Percentiles rank a stretch among this genome's conserved stretches.
phyloP scores from a whole-genome alignment of 2,797 vertebrate species.

The Lemur catta region DNA sequence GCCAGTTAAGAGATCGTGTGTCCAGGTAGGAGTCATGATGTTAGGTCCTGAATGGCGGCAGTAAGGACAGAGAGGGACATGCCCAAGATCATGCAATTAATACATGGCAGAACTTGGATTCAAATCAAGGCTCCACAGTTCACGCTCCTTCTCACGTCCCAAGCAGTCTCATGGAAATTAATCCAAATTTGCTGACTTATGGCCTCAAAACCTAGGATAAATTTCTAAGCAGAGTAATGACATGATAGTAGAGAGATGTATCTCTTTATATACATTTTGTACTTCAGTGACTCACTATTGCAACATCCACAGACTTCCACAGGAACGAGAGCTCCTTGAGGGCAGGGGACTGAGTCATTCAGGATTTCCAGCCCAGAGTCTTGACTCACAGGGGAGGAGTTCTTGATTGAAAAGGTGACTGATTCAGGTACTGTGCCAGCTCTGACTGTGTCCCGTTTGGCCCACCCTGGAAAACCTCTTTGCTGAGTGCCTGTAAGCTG shows the following conservation, averaged over 20 bases:
- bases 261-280: background rate
- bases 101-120: background rate
- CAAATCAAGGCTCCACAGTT: background rate
- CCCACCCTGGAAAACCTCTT: background rate
- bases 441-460: background rate
- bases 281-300: background rate
- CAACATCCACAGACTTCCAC: background rate
- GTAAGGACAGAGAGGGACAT: background rate
- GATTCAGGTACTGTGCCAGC: background rate
- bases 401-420: background rate
- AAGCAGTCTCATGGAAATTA: background rate
- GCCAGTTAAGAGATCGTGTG: background rate
- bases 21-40: background rate
- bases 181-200: background rate
- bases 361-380: background rate
- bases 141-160: background rate
- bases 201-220: background rate
- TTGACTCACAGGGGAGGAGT: background rate
- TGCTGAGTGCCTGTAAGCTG: background rate
- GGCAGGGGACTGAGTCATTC: background rate
- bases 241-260: background rate
- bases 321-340: background rate
- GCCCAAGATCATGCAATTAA: background rate
- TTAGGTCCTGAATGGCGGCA: background rate
- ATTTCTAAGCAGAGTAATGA: background rate